These are phyloP conservation scores for Brachionus rubens DNA, from an alignment of 1,140 invertebrate genomes.

Conservation along the genomic window DNA sequence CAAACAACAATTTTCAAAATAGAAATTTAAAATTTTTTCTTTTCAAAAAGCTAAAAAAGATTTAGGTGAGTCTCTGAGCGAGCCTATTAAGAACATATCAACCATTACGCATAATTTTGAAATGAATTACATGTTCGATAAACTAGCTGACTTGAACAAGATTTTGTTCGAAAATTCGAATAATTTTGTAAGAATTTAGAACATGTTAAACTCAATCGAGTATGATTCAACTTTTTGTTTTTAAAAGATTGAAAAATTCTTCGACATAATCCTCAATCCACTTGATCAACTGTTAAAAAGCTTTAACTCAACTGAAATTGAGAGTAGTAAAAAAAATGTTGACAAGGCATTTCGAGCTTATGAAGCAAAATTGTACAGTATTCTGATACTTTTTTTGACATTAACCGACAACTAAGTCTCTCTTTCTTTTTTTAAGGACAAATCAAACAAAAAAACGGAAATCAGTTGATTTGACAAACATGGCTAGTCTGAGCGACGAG, in stretches of 20 bases:
- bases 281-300: conserved; percentile 9
- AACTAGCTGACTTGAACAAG: conserved; percentile 27
- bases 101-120: neutral
- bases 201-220: neutral
- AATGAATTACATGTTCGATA: conserved; percentile 2
- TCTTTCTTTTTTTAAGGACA: neutral
- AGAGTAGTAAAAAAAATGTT: conserved; percentile 16
- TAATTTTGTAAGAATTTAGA: neutral
- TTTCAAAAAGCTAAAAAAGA: neutral
- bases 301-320: conserved; percentile 6
- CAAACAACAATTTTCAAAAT: neutral
- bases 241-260: conserved; percentile 10
- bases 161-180: conserved; percentile 13
- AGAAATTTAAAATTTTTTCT: neutral
- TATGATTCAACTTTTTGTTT: neutral
- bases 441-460: neutral
- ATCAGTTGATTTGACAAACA: neutral
- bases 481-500: neutral
- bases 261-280: neutral
- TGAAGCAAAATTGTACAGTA: conserved; percentile 9
- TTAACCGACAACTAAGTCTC: neutral
- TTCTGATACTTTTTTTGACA: neutral
- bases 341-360: conserved; percentile 5
- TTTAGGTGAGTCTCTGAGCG: neutral
- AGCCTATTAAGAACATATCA: neutral